Percentiles rank a stretch among this genome's conserved stretches.
phyloP scores from a whole-genome alignment of 1,140 invertebrate species.

The Drosophila orosa region DNA sequence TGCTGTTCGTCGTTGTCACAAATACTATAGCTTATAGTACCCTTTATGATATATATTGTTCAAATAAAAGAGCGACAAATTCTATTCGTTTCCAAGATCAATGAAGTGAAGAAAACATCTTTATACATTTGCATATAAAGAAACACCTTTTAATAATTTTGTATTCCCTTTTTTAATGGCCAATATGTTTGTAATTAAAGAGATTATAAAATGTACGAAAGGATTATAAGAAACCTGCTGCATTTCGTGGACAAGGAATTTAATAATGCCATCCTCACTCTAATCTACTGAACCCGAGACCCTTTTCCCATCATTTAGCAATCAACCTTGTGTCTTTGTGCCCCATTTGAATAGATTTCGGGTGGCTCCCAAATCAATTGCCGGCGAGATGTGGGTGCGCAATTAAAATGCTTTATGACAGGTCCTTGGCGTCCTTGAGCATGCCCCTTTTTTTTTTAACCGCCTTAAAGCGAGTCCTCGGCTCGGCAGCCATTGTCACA shows the following conservation, averaged over 20 bases:
- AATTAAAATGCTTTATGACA: slow-evolving; percentile 75
- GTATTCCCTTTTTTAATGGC: neutral
- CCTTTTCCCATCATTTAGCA: slow-evolving; percentile 41
- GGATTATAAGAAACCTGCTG: slow-evolving; percentile 90
- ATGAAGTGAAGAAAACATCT: neutral
- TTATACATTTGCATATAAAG: neutral
- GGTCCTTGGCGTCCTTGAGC: slow-evolving; percentile 48
- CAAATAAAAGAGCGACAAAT: neutral
- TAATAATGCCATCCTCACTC: slow-evolving; percentile 90
- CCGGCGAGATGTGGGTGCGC: slow-evolving; percentile 39
- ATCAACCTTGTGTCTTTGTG: slow-evolving; percentile 20
- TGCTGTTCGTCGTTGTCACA: slow-evolving; percentile 93
- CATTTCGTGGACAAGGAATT: slow-evolving; percentile 91
- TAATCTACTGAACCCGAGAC: slow-evolving; percentile 33
- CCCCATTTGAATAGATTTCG: slow-evolving; percentile 22
- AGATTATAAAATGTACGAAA: slow-evolving; percentile 88
- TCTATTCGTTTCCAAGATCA: neutral
- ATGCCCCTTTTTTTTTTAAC: slow-evolving; percentile 48
- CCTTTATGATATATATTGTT: neutral
- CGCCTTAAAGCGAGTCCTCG: slow-evolving; percentile 57
- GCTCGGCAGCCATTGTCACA: slow-evolving; percentile 29
- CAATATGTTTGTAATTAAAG: neutral
- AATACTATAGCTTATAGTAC: slow-evolving; percentile 81
- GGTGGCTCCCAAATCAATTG: slow-evolving; percentile 20
- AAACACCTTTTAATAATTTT: neutral